phyloP scores from a whole-genome alignment of 2,113 vertebrate species.

The Numida meleagris region DNA sequence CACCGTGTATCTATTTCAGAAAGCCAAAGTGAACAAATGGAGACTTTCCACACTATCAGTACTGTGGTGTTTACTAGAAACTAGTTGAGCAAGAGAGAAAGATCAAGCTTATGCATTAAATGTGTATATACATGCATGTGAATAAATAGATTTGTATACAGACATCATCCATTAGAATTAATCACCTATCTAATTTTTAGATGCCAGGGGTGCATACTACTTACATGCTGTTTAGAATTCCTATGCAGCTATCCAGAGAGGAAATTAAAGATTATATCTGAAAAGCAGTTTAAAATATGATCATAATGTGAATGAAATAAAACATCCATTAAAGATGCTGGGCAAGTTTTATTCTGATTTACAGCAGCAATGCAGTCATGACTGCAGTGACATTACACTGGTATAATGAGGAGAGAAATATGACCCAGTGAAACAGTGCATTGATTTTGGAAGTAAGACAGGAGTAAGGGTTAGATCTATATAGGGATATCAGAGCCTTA shows the following conservation, averaged over 20 bases:
- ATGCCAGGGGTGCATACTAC: not conserved
- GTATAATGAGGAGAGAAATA: not conserved
- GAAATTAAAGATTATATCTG: slow-evolving; percentile 52
- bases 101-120: not conserved
- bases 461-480: not conserved
- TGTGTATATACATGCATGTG: not conserved
- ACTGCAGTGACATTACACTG: not conserved
- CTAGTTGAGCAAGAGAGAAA: not conserved
- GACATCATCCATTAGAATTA: not conserved
- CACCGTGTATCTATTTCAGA: not conserved
- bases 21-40: not conserved
- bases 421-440: not conserved
- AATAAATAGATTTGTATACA: not conserved
- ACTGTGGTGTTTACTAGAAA: not conserved
- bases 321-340: not conserved
- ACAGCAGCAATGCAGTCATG: not conserved
- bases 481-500: not conserved
- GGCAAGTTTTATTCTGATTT: slow-evolving; percentile 15
- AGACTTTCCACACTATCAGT: not conserved
- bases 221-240: not conserved
- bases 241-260: not conserved
- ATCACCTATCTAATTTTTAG: not conserved
- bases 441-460: not conserved
- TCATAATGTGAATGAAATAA: slow-evolving; percentile 20
- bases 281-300: slow-evolving; percentile 12